Evolutionary conservation across 2,888 invertebrate species (phyloP).

Genomic region (Apomyelois bistriatella): DNA sequence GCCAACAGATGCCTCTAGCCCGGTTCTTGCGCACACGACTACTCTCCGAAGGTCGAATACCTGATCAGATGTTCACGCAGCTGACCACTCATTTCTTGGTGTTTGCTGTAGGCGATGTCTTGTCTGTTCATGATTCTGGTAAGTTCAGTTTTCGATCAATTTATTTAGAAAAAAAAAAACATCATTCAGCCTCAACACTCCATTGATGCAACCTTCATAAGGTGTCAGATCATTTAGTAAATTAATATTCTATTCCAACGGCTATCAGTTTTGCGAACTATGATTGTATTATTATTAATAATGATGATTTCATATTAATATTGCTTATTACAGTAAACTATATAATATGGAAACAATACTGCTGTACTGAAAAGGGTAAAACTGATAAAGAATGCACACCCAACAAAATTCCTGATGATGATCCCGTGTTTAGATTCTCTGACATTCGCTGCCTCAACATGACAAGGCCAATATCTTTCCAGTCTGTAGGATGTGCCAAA

Average conservation of each 20-base stretch:
- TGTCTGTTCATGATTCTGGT: slow-evolving; percentile 47
- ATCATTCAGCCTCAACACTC: no score
- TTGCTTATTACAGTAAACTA: slow-evolving; percentile 37
- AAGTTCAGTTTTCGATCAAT: slow-evolving; percentile 9
- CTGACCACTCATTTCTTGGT: slow-evolving; percentile 32
- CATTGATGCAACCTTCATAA: no score
- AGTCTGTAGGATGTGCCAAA: slow-evolving; percentile 32
- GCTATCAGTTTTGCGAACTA: no score
- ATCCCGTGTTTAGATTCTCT: slow-evolving; percentile 40
- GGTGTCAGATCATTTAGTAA: no score
- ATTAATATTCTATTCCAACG: no score
- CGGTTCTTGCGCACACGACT: slow-evolving; percentile 37
- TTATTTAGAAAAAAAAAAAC: no score
- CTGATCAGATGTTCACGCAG: slow-evolving; percentile 37
- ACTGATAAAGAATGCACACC: slow-evolving; percentile 33
- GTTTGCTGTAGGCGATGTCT: slow-evolving; percentile 35
- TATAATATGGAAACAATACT: slow-evolving; percentile 30
- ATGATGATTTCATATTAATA: no score
- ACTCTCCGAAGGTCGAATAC: slow-evolving; percentile 36
- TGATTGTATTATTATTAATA: no score
- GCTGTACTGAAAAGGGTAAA: slow-evolving; percentile 29
- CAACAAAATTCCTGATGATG: slow-evolving; percentile 32
- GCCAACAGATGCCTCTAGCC: slow-evolving; percentile 32
- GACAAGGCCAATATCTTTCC: slow-evolving; percentile 39
- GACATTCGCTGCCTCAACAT: slow-evolving; percentile 38